Evolutionary conservation across 2,797 vertebrate genomes (phyloP), one percentile per base, ranked within the genome.

Genomic region (Ispidina lecontei): DNA sequence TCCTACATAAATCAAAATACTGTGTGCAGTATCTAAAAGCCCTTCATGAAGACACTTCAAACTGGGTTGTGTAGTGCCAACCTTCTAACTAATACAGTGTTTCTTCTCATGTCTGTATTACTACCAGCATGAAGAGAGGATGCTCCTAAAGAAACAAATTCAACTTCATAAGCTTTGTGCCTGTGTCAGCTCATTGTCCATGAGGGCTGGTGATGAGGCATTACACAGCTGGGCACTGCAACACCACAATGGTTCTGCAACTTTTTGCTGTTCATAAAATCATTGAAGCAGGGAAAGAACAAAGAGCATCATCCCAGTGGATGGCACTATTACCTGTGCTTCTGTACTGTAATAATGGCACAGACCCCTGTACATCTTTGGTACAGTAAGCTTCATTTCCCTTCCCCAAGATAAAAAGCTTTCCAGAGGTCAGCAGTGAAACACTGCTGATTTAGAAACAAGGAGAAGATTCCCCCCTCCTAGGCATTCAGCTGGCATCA

Each of bases 181-280:
- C 31, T 59, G 16, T 59, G 79, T 47, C 47, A 59, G 75, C 49
- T 68, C 5, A 11, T 13, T 52, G 25, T 39, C 37, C 26, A 71
- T 31, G 55, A 0, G 1, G 49, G 60, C 79, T 41, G 49, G 63
- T 62, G 81, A 54, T 20, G 84, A 85, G 41, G 52, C 63, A 75
- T 12, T 41, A 51, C 6, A 7, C 14, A 46, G 47, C 79, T 58
- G 25, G 84, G 62, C 81, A 67, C 49, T 67, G 73, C 47, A 73
- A 21, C 0, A 8, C 73, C 83, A 55, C n/a, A 86, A 73, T 16
- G 18, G 28, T 52, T 90, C 79, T 59, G 71, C 52, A 85, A 35
- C 46, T 68, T 81, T 76, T 73, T 90, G 37, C 43, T 65, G 39
- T 51, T 93, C 75, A 74, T 84, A 56, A 93, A 94, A 58, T 58